A percentile compares a stretch with the other conserved stretches of the same genome.
Conservation (phyloP, 2,113 vertebrate species). For the Sporophila hypoxantha region DNA sequence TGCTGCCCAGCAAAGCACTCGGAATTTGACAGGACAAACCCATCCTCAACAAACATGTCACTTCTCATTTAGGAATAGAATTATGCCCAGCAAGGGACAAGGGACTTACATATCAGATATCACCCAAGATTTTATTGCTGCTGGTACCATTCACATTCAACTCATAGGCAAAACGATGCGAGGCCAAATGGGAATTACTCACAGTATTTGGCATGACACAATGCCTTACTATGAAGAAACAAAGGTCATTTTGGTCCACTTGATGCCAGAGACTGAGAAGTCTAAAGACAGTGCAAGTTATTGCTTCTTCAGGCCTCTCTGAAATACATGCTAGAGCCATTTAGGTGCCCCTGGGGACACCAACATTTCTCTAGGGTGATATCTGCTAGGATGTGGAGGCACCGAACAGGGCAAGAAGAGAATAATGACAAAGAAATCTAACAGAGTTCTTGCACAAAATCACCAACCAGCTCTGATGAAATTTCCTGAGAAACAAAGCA, state of each 20-base stretch:
- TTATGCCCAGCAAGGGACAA: not conserved
- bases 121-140: not conserved
- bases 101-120: not conserved
- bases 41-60: rapidly evolving
- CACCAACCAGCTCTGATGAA: not conserved
- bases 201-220: not conserved
- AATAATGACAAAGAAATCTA: not conserved
- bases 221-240: not conserved
- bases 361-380: too few relatives aligned
- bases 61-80: not conserved
- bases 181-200: not conserved
- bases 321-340: not conserved
- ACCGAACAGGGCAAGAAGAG: not conserved
- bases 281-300: not conserved
- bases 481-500: not conserved
- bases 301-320: not conserved
- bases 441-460: not conserved
- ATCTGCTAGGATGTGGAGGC: not conserved
- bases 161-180: rapidly evolving
- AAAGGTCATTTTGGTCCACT: not conserved
- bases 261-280: not conserved
- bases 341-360: not conserved
- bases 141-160: not conserved
- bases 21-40: not conserved
- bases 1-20: not conserved